phyloP scores from a whole-genome alignment of 2,888 invertebrate species.

The Lamellibrachia satsuma region DNA sequence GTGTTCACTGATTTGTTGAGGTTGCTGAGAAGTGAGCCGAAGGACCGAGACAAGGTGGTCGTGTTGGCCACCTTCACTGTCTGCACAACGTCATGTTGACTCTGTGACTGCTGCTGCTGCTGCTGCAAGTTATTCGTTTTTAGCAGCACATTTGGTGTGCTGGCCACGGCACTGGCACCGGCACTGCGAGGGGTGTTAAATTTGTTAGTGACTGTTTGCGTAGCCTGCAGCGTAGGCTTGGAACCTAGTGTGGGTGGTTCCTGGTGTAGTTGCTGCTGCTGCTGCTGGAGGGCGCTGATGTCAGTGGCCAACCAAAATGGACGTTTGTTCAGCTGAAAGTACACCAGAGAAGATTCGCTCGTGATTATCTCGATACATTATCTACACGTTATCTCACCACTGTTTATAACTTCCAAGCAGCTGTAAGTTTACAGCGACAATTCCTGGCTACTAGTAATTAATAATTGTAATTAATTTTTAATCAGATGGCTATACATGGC shows the following conservation, averaged over 20 bases:
- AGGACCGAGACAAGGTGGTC: conserved; percentile 35
- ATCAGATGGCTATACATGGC: not conserved
- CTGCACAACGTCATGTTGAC: conserved; percentile 30
- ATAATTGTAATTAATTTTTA: not conserved
- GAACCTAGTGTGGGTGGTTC: not conserved
- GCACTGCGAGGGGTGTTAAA: conserved; percentile 14
- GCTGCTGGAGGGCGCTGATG: not conserved
- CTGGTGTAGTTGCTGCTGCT: conserved; percentile 22
- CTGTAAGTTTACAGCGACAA: not conserved
- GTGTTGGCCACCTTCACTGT: conserved; percentile 40
- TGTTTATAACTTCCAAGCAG: conserved; percentile 13
- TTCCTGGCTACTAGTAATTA: not conserved
- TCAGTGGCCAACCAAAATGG: conserved; percentile 23
- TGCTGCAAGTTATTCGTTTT: not conserved
- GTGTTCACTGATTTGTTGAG: conserved; percentile 45
- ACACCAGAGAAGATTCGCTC: not conserved
- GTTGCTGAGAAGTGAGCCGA: conserved; percentile 40
- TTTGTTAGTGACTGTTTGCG: conserved; percentile 27
- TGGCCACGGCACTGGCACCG: not conserved
- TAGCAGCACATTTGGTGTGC: not conserved
- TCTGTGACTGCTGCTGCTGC: conserved; percentile 8
- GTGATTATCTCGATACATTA: not conserved
- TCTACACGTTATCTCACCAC: not conserved
- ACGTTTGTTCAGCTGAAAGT: conserved; percentile 17
- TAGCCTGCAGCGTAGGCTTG: not conserved